Base-by-base conservation (phyloP, 1,140 invertebrate species). In the Chlorops oryzae region DNA sequence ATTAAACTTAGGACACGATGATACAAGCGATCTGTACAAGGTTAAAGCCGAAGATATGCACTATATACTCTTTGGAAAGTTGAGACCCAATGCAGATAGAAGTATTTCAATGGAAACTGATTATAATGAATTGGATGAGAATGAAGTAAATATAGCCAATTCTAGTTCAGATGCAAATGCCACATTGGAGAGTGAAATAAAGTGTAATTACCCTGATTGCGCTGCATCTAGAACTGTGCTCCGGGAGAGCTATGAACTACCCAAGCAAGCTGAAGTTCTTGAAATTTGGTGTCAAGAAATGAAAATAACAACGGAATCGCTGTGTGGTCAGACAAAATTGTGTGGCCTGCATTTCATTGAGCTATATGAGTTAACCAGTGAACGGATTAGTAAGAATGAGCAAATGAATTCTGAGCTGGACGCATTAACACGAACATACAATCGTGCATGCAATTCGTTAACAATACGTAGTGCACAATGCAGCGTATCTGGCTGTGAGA, bases 21-120 rank as follows among this genome's bases (percentile, higher is more conserved):
- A 65, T 25, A 56, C 47, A 5, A 59, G 63, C 3, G 65, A 69
- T 35, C 45, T 69, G 0, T 69, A 55, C 37, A 46, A 63, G 13
- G 63, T 69, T 0, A 62, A 66, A 55, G 65, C 63, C 1, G 55
- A 47, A 1, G 58, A 68, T 17, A 17, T 67, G 43, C 61, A 67
- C 24, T 34, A 22, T 34, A 2, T 27, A 45, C 25, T 18, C 39
- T 5, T 32, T 51, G n/a, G 50, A 51, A n/a, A 20, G 43, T 3
- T 5, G 21, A 35, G 12, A 20, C 5, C 6, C 32, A 9, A 3
- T 28, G 23, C 20, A 21, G 2, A 22, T 34, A 21, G 28, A 34
- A 22, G n/a, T n/a, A n/a, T n/a, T n/a, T n/a, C n/a, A n/a, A n/a
- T n/a, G n/a, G n/a, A n/a, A n/a, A n/a, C n/a, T n/a, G n/a, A n/a